Conservation (phyloP, 2,888 invertebrate genomes). For the Limnephilus lunatus region DNA sequence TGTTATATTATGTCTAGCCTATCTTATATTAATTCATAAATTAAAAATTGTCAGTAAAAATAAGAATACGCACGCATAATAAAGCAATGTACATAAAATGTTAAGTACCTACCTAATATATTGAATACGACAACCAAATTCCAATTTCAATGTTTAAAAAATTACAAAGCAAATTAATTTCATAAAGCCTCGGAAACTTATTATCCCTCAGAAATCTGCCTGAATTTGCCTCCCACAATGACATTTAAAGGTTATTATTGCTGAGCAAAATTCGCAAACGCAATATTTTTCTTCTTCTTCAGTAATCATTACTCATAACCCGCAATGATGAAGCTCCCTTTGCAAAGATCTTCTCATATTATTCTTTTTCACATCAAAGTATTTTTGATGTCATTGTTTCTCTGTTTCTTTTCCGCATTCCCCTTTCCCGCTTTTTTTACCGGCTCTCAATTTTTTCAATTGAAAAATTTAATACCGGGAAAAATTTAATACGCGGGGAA, state of each 20-base stretch:
- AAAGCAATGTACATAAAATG: too few relatives aligned
- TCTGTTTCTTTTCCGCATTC: slow-evolving; percentile 42
- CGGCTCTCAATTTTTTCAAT: slow-evolving; percentile 49
- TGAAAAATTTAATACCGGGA: slow-evolving; percentile 28
- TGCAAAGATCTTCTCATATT: slow-evolving; percentile 16
- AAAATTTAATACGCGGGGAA: neutral
- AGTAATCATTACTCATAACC: slow-evolving; percentile 38
- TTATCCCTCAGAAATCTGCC: neutral
- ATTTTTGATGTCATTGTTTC: slow-evolving; percentile 65
- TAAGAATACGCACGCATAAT: too few relatives aligned
- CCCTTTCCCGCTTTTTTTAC: slow-evolving; percentile 28
- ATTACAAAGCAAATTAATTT: neutral
- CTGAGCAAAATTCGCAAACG: slow-evolving; percentile 8
- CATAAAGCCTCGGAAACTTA: too few relatives aligned
- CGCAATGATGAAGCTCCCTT: slow-evolving; percentile 24
- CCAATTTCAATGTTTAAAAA: neutral
- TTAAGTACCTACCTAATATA: too few relatives aligned
- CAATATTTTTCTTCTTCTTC: slow-evolving; percentile 5
- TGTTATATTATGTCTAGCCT: too few relatives aligned
- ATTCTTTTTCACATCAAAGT: slow-evolving; percentile 62
- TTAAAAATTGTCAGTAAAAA: too few relatives aligned
- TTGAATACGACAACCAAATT: neutral
- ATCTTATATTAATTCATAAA: too few relatives aligned
- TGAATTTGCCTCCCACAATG: neutral
- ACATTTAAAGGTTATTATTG: neutral